Conservation (phyloP, 2,113 vertebrate species). For the Seriola quinqueradiata region DNA sequence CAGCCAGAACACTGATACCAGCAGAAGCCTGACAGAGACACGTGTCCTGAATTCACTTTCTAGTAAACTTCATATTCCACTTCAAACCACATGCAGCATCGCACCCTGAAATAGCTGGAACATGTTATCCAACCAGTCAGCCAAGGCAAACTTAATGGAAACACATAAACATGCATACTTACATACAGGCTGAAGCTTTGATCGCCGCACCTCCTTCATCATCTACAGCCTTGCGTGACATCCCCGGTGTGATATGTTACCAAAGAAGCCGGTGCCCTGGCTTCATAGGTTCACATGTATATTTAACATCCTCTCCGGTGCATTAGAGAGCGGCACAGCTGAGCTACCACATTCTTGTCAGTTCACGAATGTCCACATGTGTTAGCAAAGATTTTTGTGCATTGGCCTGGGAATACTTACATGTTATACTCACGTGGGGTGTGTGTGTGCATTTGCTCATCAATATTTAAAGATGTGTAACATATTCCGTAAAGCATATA, state of each 20-base stretch:
- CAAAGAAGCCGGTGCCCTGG: conserved; percentile 48
- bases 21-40: not conserved
- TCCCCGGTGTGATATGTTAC: conserved; percentile 56
- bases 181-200: conserved; percentile 32
- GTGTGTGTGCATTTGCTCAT: conserved; percentile 30
- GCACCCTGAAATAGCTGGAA: not conserved
- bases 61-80: not conserved
- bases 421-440: conserved; percentile 27
- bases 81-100: conserved; percentile 5
- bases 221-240: conserved; percentile 46
- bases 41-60: conserved; percentile 1
- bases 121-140: not conserved
- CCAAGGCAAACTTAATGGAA: conserved; percentile 4
- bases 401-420: conserved; percentile 51
- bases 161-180: conserved; percentile 27
- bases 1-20: fast-evolving
- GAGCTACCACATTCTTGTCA: conserved; percentile 33
- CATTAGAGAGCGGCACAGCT: conserved; percentile 62
- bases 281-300: conserved; percentile 68
- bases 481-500: conserved; percentile 52
- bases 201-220: conserved; percentile 49
- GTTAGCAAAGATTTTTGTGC: conserved; percentile 55
- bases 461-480: conserved; percentile 69
- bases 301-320: conserved; percentile 69
- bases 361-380: conserved; percentile 45